Conservation (phyloP, 2,888 invertebrate species). For the Spatulosminthurus flaviceps region DNA sequence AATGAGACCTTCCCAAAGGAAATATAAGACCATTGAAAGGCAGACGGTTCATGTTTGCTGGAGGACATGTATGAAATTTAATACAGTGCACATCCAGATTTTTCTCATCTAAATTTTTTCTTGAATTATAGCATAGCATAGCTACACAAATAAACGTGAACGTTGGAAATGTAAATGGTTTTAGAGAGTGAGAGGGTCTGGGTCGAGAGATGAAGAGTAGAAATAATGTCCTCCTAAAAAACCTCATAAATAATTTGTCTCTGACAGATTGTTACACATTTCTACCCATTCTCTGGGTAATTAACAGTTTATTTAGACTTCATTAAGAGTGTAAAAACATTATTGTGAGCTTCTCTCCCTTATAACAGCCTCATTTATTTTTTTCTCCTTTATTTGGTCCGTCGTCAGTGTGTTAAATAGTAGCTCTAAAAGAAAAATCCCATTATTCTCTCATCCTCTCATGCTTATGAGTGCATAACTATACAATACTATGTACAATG, state of each 20-base stretch:
- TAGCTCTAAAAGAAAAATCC: too few relatives aligned
- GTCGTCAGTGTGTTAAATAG: too few relatives aligned
- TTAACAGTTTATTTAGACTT: slow-evolving; percentile 11
- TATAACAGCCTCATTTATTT: slow-evolving; percentile 8
- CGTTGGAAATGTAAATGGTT: too few relatives aligned
- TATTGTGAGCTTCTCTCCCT: not conserved
- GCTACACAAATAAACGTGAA: too few relatives aligned
- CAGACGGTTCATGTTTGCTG: not conserved
- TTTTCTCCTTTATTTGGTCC: slow-evolving; percentile 5
- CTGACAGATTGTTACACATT: slow-evolving; percentile 8
- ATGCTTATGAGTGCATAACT: not conserved
- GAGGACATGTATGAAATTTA: not conserved
- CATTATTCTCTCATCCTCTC: not conserved
- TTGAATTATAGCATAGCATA: too few relatives aligned
- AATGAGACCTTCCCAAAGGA: not conserved
- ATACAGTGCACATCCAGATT: too few relatives aligned
- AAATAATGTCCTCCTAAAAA: not conserved
- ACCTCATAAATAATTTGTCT: not conserved
- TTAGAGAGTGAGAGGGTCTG: too few relatives aligned
- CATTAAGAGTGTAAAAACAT: slow-evolving; percentile 1
- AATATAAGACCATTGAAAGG: not conserved
- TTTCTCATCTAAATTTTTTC: too few relatives aligned
- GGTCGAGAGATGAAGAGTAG: too few relatives aligned
- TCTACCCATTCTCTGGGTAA: not conserved
- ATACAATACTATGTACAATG: not conserved